Evolutionary conservation across 2,113 vertebrate species (phyloP).

Genomic region (Crotalus helleri): DNA sequence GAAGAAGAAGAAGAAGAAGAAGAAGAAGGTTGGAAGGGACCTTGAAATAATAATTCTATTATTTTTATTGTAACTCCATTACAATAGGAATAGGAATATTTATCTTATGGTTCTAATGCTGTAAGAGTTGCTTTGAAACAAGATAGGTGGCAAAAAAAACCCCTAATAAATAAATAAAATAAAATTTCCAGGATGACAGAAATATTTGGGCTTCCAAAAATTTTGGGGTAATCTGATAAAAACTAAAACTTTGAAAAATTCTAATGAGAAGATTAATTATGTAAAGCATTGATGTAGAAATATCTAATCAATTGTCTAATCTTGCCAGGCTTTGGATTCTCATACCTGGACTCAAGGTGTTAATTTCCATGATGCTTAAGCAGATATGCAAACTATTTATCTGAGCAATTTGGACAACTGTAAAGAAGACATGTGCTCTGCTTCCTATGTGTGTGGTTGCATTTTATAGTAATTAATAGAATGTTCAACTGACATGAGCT

Average conservation of each 20-base stretch:
- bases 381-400: slow-evolving; percentile 79
- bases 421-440: slow-evolving; percentile 63
- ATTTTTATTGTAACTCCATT: background rate
- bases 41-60: background rate
- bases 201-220: slow-evolving; percentile 4
- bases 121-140: background rate
- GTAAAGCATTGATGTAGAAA: slow-evolving; percentile 74
- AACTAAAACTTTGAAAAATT: slow-evolving; percentile 47
- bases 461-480: slow-evolving; percentile 68
- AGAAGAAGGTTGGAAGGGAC: too few relatives aligned
- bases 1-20: too few relatives aligned
- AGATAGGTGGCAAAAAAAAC: background rate
- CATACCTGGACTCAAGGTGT: slow-evolving; percentile 78
- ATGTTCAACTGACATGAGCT: slow-evolving; percentile 78
- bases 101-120: background rate
- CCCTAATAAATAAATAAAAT: background rate
- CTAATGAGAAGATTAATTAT: slow-evolving; percentile 83
- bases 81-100: background rate
- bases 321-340: slow-evolving; percentile 76
- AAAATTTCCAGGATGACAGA: background rate
- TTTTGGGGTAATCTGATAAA: slow-evolving; percentile 15
- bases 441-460: slow-evolving; percentile 65
- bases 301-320: slow-evolving; percentile 81
- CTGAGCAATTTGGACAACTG: slow-evolving; percentile 74
- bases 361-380: slow-evolving; percentile 80